phyloP scores from a whole-genome alignment of 1,140 invertebrate species.

The Drosophila guanche region DNA sequence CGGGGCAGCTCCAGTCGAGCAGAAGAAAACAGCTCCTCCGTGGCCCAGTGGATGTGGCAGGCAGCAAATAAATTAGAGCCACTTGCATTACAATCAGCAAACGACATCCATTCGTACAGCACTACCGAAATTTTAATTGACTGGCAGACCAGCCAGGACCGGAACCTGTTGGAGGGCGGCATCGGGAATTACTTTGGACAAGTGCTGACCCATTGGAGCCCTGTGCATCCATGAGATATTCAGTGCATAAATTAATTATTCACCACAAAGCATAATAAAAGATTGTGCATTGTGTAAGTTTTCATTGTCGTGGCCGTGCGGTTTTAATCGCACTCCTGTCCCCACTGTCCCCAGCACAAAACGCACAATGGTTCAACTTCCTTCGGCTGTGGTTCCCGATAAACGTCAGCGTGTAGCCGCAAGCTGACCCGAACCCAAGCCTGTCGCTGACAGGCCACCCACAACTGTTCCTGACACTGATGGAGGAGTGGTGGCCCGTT shows the following conservation, averaged over 20 bases:
- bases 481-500: slow-evolving; percentile 28
- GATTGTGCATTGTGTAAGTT: slow-evolving; percentile 17
- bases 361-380: slow-evolving; percentile 30
- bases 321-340: slow-evolving; percentile 45
- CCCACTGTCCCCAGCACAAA: slow-evolving; percentile 23
- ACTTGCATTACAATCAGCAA: slow-evolving; percentile 34
- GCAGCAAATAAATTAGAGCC: slow-evolving; percentile 38
- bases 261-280: slow-evolving; percentile 30
- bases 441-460: slow-evolving; percentile 47
- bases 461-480: slow-evolving; percentile 65
- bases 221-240: slow-evolving; percentile 19
- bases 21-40: slow-evolving; percentile 34
- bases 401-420: slow-evolving; percentile 47
- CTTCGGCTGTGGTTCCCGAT: slow-evolving; percentile 41
- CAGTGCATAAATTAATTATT: slow-evolving; percentile 41
- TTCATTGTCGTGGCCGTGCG: slow-evolving; percentile 27
- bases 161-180: slow-evolving; percentile 20
- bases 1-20: slow-evolving; percentile 40
- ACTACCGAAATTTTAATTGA: slow-evolving; percentile 48
- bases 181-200: neutral
- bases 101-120: slow-evolving; percentile 14
- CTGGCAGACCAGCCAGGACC: slow-evolving; percentile 9
- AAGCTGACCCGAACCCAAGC: slow-evolving; percentile 13
- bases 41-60: neutral
- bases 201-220: neutral